Evolutionary conservation across 2,888 invertebrate genomes (phyloP).

Genomic region (Thera obeliscata): DNA sequence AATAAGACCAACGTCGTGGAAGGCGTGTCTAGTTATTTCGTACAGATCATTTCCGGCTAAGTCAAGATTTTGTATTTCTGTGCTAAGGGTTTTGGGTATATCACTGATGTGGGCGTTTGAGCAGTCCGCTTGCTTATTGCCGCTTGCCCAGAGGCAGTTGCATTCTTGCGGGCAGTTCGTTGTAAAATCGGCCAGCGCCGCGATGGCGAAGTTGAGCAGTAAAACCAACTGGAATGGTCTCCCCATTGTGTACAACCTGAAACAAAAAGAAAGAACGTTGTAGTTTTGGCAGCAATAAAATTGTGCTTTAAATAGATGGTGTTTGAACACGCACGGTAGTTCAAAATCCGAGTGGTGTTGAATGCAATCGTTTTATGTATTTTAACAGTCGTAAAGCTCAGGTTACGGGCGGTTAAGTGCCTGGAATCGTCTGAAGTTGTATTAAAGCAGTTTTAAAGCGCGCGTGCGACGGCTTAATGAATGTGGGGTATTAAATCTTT

Average conservation of each 20-base stretch:
- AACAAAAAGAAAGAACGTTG: conserved; percentile 60
- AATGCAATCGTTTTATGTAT: conserved; percentile 60
- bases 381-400: conserved; percentile 58
- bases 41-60: conserved; percentile 88
- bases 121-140: conserved; percentile 94
- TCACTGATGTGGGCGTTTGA: conserved; percentile 86
- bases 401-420: conserved; percentile 47
- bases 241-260: conserved; percentile 71
- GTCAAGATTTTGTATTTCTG: conserved; percentile 89
- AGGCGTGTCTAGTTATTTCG: conserved; percentile 87
- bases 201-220: conserved; percentile 56
- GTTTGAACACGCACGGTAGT: conserved; percentile 54
- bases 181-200: conserved; percentile 79
- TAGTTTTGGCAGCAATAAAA: conserved; percentile 38
- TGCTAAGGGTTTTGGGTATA: conserved; percentile 89
- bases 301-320: conserved; percentile 52
- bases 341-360: conserved; percentile 52
- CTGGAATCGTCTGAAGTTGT: conserved; percentile 43
- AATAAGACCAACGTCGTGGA: conserved; percentile 87
- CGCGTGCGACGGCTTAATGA: conserved; percentile 39
- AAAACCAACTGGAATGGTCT: conserved; percentile 56
- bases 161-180: conserved; percentile 87
- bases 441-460: conserved; percentile 42
- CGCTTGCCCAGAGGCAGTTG: conserved; percentile 93
- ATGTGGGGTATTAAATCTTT: conserved; percentile 29